Base-by-base conservation (phyloP, 2,113 vertebrate species). In the Sprattus sprattus region DNA sequence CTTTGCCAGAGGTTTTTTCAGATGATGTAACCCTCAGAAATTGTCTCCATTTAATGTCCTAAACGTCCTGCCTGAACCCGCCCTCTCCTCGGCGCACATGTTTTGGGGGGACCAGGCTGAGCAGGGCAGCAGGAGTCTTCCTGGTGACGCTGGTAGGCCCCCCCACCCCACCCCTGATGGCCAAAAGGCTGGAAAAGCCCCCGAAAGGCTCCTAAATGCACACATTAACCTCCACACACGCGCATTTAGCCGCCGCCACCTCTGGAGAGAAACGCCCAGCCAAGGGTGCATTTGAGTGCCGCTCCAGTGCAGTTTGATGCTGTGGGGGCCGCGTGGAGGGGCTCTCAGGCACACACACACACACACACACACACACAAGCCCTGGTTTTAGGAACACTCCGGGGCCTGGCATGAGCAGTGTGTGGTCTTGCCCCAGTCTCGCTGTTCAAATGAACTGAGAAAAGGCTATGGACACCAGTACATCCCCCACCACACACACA, bases 401-500 rank as follows among this genome's bases (percentile, higher is more conserved):
- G 64, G n/a, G 22, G 4, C 54, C 71, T 44, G 13, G 71, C 11
- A 10, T 16, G 71, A 78, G n/a, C 64, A 28, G 71, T 78, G 46
- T 87, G 83, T 86, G 85, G 49, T 84, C 67, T 50, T 85, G 82
- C 89, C 45, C 39, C 80, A 0, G 88, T 89, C 89, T 94, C 91
- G 93, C 93, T 88, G 92, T 91, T 94, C 93, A 94, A 94, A 94
- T 94, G 87, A 92, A 47, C 18, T 92, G 91, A 90, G 83, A 86
- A 86, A 92, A 92, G 91, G 87, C 94, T 44, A 92, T 90, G 94
- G 87, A 89, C 85, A 90, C 88, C 88, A 84, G 87, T 84, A 4
- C 67, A 2, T 32, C 67, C 2, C 25, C 28, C 32, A 8, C 67
- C 25, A 13, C 28, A 10, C 25, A 39, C 67, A 32, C 67, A 39